Base-by-base conservation (phyloP, 2,888 invertebrate species). In the Ennomos quercinarius region DNA sequence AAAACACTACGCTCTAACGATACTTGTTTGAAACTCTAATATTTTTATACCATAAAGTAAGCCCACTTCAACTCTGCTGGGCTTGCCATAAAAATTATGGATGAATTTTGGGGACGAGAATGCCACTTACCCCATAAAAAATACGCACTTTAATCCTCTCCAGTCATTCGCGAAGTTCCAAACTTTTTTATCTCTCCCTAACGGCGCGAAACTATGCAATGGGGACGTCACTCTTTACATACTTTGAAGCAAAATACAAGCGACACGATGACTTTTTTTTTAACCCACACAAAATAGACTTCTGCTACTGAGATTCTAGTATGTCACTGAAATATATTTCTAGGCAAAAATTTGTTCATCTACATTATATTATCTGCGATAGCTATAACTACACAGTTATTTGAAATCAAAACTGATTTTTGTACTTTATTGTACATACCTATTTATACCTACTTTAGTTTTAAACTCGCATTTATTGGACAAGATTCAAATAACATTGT, bases 201-300 rank as follows among this genome's bases (percentile, higher is more conserved):
- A 79, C 81, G 80, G 76, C 74, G 69, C 68, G 73, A 77, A 89
- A 89, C 89, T 89, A 87, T 84, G 81, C 87, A 78, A 77, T 73
- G 68, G 86, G 86, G 88, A 87, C 78, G 80, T 83, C 87, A 86
- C 83, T 80, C 84, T 74, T 76, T 51, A 48, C 44, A 46, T 38
- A 52, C 43, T 81, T 78, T 80, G 81, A 84, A 46, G 55, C 60
- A 56, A 47, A 51, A 51, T n/a, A 51, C n/a, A 43, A 51, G 2
- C 51, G 27, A 36, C 51, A 9, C 36, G 12, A 9, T 48, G 5
- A 27, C 27, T 27, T 2, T 27, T 27, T 27, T 27, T 27, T 17
- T 17, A n/a, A 17, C 4, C 17, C 17, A 4, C 17, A 2, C 4
- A 2, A 17, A 17, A 17, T 17, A 17, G 17, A 17, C 17, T 17